Percentiles rank a stretch among this genome's conserved stretches.
phyloP scores from a whole-genome alignment of 2,797 vertebrate species.

The Oryzias sinensis region DNA sequence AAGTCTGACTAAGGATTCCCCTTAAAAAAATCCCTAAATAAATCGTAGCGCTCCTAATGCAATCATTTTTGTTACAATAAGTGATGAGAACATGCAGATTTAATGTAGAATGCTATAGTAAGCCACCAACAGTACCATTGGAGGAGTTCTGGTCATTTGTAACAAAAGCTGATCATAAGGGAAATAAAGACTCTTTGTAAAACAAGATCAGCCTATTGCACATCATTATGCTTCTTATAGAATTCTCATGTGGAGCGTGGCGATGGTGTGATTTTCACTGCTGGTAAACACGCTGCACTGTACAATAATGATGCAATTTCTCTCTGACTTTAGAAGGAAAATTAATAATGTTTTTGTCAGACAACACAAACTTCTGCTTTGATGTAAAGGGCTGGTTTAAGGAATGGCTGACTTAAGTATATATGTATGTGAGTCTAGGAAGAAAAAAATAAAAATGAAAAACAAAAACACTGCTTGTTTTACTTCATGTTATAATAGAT shows the following conservation, averaged over 20 bases:
- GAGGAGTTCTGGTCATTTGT: neutral
- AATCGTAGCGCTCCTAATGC: too few species aligned
- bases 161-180: too few species aligned
- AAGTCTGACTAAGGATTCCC: too few species aligned
- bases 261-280: neutral
- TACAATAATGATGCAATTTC: too few species aligned
- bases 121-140: neutral
- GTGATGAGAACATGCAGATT: neutral
- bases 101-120: neutral
- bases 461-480: neutral
- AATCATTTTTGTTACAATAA: neutral
- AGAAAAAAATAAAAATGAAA: neutral
- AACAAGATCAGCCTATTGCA: too few species aligned
- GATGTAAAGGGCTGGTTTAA: neutral
- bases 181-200: neutral
- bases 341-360: neutral
- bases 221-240: neutral
- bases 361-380: neutral
- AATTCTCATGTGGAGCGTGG: neutral
- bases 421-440: neutral
- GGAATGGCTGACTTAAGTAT: neutral
- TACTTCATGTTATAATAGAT: neutral
- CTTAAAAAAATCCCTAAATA: too few species aligned
- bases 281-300: neutral
- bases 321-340: neutral